Evolutionary conservation across 2,888 invertebrate species (phyloP).

Genomic region (Hemaris fuciformis): DNA sequence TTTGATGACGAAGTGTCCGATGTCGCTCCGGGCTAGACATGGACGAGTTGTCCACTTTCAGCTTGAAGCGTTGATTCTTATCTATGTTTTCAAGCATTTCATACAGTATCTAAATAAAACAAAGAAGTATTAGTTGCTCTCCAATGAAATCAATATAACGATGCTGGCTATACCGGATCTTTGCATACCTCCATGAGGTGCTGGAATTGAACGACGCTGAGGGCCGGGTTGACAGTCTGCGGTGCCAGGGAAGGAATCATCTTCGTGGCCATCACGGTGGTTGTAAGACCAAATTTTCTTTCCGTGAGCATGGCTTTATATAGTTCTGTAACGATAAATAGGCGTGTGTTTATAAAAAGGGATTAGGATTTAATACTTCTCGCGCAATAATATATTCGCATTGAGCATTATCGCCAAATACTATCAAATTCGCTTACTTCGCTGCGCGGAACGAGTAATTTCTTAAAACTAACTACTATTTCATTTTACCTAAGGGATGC

Average conservation of each 20-base stretch:
- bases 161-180: neutral
- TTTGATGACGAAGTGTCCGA: slow-evolving; percentile 88
- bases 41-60: slow-evolving; percentile 91
- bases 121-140: neutral
- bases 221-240: slow-evolving; percentile 91
- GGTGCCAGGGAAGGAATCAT: slow-evolving; percentile 96
- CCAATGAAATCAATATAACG: neutral
- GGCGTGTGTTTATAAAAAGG: neutral
- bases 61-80: slow-evolving; percentile 92
- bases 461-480: neutral
- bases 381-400: slow-evolving; percentile 12
- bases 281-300: slow-evolving; percentile 93
- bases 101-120: slow-evolving; percentile 85
- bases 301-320: slow-evolving; percentile 95
- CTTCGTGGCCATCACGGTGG: slow-evolving; percentile 95
- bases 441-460: slow-evolving; percentile 9
- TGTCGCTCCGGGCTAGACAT: slow-evolving; percentile 89
- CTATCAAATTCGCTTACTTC: slow-evolving; percentile 12
- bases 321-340: slow-evolving; percentile 85
- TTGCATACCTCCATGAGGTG: slow-evolving; percentile 64
- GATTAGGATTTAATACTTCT: neutral
- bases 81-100: slow-evolving; percentile 96
- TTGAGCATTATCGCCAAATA: neutral
- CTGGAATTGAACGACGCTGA: slow-evolving; percentile 65
- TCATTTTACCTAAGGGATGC: neutral